phyloP scores from a whole-genome alignment of 2,888 invertebrate species.

The Panzeria rudis region DNA sequence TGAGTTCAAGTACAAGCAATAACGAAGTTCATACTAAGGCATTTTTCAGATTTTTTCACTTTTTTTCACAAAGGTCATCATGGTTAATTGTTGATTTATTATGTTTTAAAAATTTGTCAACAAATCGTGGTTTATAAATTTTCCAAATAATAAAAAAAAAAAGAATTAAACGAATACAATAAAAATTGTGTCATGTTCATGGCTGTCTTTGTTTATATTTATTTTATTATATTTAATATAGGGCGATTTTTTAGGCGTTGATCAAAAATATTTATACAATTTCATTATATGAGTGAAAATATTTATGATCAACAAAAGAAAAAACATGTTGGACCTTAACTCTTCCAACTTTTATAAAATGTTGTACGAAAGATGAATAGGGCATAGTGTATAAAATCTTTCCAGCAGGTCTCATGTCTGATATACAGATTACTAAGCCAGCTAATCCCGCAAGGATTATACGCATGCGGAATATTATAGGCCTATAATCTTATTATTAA shows the following conservation, averaged over 20 bases:
- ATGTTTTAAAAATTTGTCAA: constrained; percentile 80
- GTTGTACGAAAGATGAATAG: no score
- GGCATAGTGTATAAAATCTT: no score
- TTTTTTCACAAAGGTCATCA: constrained; percentile 64
- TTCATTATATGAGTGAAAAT: no score
- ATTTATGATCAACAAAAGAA: no score
- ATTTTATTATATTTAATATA: constrained; percentile 18
- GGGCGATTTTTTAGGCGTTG: not conserved
- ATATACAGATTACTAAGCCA: no score
- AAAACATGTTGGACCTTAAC: no score
- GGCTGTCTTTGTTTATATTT: constrained; percentile 64
- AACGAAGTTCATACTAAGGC: constrained; percentile 28
- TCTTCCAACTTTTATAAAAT: no score
- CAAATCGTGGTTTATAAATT: constrained; percentile 78
- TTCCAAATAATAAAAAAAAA: constrained; percentile 44
- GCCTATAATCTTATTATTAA: no score
- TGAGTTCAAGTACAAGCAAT: constrained; percentile 42
- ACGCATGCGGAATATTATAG: no score
- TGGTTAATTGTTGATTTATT: constrained; percentile 72
- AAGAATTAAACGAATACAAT: constrained; percentile 68
- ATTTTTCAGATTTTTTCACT: constrained; percentile 7
- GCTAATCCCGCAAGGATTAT: no score
- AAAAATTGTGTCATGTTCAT: constrained; percentile 72
- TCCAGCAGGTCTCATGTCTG: no score
- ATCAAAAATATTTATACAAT: no score